phyloP scores from a whole-genome alignment of 1,140 invertebrate species.

The Lutraria rhynchaena region DNA sequence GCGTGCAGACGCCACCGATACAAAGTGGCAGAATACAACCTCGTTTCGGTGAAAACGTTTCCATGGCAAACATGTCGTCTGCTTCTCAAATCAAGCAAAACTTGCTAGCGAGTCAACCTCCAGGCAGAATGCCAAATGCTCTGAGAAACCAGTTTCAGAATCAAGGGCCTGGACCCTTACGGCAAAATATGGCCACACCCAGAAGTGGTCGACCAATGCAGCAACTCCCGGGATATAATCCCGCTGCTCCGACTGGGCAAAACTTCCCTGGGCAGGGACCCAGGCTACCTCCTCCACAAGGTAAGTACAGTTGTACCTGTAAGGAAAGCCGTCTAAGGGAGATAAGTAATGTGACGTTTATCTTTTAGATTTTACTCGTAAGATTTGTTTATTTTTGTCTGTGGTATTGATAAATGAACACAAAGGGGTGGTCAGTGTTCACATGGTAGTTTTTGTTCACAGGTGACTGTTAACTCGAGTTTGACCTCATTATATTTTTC shows the following conservation, averaged over 20 bases:
- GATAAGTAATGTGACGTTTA: too few relatives aligned
- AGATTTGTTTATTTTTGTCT: too few relatives aligned
- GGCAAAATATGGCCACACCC: slow-evolving; percentile 12
- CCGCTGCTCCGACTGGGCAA: slow-evolving; percentile 8
- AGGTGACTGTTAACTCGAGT: too few relatives aligned
- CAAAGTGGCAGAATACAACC: background rate
- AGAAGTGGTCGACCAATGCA: slow-evolving; percentile 9
- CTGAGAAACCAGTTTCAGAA: slow-evolving; percentile 7
- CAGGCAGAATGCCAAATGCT: slow-evolving; percentile 85
- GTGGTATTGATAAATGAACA: too few relatives aligned
- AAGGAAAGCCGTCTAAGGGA: too few relatives aligned
- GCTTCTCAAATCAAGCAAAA: slow-evolving; percentile 60
- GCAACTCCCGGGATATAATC: slow-evolving; percentile 15
- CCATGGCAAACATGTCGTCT: slow-evolving; percentile 1
- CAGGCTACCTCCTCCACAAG: slow-evolving; percentile 65
- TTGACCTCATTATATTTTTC: too few relatives aligned
- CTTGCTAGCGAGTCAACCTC: slow-evolving; percentile 81
- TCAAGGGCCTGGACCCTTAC: slow-evolving; percentile 48
- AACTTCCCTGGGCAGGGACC: slow-evolving; percentile 64
- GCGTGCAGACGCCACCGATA: slow-evolving; percentile 17
- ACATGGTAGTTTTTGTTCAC: too few relatives aligned
- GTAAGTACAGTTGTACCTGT: slow-evolving; percentile 28
- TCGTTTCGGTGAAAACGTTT: slow-evolving; percentile 12
- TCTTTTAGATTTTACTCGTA: too few relatives aligned
- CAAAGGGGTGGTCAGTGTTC: too few relatives aligned